Base-by-base conservation (phyloP, 2,888 invertebrate species). In the Nemurella pictetii region DNA sequence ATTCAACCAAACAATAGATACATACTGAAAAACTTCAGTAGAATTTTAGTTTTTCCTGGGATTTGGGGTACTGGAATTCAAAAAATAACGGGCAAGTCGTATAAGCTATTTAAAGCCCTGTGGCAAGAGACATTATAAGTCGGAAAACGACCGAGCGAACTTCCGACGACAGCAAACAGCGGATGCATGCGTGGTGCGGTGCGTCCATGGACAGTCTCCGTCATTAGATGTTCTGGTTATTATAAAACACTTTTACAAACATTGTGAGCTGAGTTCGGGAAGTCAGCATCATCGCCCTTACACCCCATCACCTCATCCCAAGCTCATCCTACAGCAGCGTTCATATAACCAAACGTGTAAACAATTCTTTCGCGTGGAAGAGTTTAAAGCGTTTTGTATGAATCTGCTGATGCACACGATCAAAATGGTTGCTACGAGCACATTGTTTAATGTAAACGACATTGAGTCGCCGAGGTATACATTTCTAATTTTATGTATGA, bases 221-320 rank as follows among this genome's bases (percentile, higher is more conserved):
- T 81, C 80, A 26, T 15, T 20, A 26, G 80, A 20, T 32, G 80
- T 30, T 81, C 80, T 81, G 80, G 20, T 81, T 35, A 26, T 28
- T 32, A 27, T 35, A n/a, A 35, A 32, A 35, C 35, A 36, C 32
- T 35, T 81, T 28, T 81, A 35, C 80, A 81, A 81, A 35, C 80
- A 35, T 26, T 80, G 26, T 20, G 7, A 29, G 80, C 29, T n/a
- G 26, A 36, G 12, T 81, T 81, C 35, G 36, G 80, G 80, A 81
- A 81, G 80, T 81, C 35, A 25, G 32, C 35, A 81, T 81, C 80
- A 81, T 81, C 80, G 35, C 12, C 55, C 55, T 55, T 55, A 35
- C 25, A 25, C 80, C 32, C 28, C 28, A 26, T 80, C 35, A 26
- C 32, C 28, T 75, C 75, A n/a, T 75, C 75, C 20, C 55, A 55